Conservation (phyloP, 2,797 vertebrate species). For the Capromys pilorides region DNA sequence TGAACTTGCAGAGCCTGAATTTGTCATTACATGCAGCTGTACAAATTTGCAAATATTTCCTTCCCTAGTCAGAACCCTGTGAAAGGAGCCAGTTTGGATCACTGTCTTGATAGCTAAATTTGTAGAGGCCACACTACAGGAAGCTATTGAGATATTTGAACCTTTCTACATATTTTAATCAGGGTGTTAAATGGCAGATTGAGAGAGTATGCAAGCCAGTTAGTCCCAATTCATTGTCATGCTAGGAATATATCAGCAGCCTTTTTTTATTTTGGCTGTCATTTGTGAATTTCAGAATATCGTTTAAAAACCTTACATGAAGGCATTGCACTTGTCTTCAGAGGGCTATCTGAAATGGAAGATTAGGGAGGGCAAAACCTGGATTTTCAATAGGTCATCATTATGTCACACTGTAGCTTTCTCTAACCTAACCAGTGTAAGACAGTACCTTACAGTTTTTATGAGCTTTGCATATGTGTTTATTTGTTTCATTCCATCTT, state of each 20-base stretch:
- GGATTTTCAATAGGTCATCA: background rate
- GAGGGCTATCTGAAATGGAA: background rate
- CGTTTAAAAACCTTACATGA: background rate
- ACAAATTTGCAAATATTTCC: constrained; percentile 49
- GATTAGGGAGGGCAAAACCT: background rate
- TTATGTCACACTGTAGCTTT: constrained; percentile 2
- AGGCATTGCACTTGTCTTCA: background rate
- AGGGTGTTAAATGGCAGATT: background rate
- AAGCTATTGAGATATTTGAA: constrained; percentile 25
- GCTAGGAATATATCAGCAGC: background rate
- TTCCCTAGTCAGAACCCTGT: background rate
- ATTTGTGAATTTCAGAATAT: background rate
- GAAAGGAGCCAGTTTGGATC: constrained; percentile 14
- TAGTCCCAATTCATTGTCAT: background rate
- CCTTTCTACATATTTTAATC: constrained; percentile 33
- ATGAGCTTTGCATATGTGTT: background rate
- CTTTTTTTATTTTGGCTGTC: background rate
- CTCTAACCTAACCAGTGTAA: background rate
- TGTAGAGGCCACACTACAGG: background rate
- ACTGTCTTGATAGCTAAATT: constrained; percentile 4
- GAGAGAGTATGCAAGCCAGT: background rate
- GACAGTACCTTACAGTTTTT: background rate
- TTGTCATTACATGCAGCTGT: constrained; percentile 54
- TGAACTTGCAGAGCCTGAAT: constrained; percentile 11
- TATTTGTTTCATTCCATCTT: background rate